These are phyloP conservation scores for Volucella inflata DNA, from an alignment of 2,888 invertebrate genomes.

Conservation along the genomic window DNA sequence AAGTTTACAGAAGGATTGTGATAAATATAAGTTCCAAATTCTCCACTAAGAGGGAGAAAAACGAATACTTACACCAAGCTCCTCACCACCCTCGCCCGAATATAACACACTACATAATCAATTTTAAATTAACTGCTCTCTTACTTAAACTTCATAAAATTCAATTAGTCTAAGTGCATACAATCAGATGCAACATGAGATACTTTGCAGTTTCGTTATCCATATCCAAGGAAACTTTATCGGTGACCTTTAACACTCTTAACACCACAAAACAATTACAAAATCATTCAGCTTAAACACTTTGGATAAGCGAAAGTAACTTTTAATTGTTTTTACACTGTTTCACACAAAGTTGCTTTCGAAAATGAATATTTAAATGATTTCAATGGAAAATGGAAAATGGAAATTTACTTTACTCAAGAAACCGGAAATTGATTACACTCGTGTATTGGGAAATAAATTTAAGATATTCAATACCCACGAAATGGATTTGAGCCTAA, in stretches of 20 bases:
- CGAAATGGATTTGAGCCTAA: background rate
- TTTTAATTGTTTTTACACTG: background rate
- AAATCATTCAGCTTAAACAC: background rate
- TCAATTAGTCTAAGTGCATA: slow-evolving; percentile 5
- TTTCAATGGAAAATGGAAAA: background rate
- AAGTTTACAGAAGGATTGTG: too few relatives aligned
- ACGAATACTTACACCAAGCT: too few relatives aligned
- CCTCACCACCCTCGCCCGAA: too few relatives aligned
- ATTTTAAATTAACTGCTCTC: too few relatives aligned
- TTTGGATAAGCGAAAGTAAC: background rate
- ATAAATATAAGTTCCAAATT: too few relatives aligned
- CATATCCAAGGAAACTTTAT: slow-evolving; percentile 7
- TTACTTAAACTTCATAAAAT: background rate
- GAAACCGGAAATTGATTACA: slow-evolving; percentile 35
- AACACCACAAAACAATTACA: slow-evolving; percentile 3
- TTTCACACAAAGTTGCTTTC: background rate
- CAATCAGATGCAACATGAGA: background rate
- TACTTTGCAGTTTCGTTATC: background rate
- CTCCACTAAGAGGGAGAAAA: too few relatives aligned
- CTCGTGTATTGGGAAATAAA: background rate
- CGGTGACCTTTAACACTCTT: slow-evolving; percentile 14
- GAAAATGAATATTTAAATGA: slow-evolving; percentile 22
- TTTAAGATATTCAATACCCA: background rate
- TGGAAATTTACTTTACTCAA: background rate
- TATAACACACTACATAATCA: too few relatives aligned